A percentile compares a stretch with the other conserved stretches of the same genome.
phyloP scores from a whole-genome alignment of 2,113 vertebrate genomes.

The Cochlearius cochlearius region DNA sequence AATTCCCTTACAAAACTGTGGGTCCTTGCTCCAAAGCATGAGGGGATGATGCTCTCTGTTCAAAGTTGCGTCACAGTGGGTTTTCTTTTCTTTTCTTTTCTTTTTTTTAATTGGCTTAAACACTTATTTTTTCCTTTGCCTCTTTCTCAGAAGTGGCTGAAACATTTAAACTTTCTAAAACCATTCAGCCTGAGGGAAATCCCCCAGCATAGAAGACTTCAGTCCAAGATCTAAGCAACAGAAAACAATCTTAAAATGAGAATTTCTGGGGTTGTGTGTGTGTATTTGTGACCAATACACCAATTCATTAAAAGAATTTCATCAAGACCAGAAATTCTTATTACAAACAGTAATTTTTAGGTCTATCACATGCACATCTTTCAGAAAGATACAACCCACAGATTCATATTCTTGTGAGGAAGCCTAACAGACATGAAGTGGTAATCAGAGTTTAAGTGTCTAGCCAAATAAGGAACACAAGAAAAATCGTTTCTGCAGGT shows the following conservation, averaged over 20 bases:
- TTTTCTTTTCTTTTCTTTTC: too few species aligned
- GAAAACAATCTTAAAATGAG: background rate
- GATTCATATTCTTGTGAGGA: background rate
- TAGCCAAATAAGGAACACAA: background rate
- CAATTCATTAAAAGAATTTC: background rate
- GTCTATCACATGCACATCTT: background rate
- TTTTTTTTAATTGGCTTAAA: background rate
- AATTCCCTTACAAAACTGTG: background rate
- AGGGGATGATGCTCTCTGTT: background rate
- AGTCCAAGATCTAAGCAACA: background rate
- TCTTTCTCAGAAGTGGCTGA: background rate
- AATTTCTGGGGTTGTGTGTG: background rate
- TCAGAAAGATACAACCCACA: background rate
- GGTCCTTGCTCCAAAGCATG: background rate
- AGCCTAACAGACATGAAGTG: background rate
- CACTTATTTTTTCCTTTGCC: background rate
- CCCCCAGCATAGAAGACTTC: fast-evolving
- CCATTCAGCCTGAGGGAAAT: background rate
- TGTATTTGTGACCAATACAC: background rate
- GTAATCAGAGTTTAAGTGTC: background rate
- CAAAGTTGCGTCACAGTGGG: background rate
- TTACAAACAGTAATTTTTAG: background rate
- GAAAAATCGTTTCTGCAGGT: background rate
- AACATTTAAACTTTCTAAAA: background rate
- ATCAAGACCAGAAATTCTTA: background rate